Evolutionary conservation across 2,797 vertebrate genomes (phyloP).

Genomic region (Sebastes matsubarae): DNA sequence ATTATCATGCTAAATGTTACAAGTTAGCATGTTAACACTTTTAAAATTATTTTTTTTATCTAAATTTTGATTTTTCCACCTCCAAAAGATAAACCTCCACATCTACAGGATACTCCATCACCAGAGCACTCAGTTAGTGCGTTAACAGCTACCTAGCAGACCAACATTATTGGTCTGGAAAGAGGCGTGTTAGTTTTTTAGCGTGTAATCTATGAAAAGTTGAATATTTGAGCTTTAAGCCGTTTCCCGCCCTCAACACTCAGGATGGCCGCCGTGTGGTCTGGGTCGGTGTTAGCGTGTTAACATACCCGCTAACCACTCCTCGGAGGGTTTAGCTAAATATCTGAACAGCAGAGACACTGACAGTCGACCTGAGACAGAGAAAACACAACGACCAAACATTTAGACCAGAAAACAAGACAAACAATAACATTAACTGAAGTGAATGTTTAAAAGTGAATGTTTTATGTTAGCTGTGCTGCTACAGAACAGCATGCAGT

Average conservation of each 20-base stretch:
- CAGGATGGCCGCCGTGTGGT: background rate
- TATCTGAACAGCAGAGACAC: conserved; percentile 33
- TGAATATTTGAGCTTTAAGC: background rate
- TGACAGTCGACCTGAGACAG: conserved; percentile 32
- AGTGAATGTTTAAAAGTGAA: background rate
- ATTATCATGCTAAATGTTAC: background rate
- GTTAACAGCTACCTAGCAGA: background rate
- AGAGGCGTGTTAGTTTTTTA: background rate
- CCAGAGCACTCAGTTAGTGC: background rate
- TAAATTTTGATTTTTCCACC: background rate
- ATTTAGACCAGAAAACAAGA: background rate
- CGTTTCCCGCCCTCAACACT: background rate
- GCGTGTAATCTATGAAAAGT: background rate
- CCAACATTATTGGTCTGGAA: background rate
- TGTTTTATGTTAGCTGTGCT: too few species aligned
- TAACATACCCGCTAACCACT: conserved; percentile 16
- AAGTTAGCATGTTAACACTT: background rate
- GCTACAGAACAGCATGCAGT: too few species aligned
- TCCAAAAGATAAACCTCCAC: background rate
- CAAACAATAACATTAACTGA: background rate
- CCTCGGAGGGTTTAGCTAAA: conserved; percentile 7
- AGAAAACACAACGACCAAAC: background rate
- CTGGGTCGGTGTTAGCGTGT: background rate
- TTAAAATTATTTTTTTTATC: background rate
- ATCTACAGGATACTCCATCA: background rate